Evolutionary conservation across 2,888 invertebrate species (phyloP).

Genomic region (Sicus ferrugineus): DNA sequence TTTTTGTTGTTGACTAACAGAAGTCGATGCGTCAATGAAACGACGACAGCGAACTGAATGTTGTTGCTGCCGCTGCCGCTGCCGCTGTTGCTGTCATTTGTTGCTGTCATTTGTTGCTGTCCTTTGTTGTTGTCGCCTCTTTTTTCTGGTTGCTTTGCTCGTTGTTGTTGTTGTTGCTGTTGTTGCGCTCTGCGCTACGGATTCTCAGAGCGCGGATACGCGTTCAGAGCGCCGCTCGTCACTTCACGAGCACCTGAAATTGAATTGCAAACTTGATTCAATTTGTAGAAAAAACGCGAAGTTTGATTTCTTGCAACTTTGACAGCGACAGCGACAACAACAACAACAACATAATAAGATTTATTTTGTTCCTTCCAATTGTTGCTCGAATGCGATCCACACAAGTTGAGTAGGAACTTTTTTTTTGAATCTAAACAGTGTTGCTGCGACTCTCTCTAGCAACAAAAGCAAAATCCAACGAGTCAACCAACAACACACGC

Average conservation of each 20-base stretch:
- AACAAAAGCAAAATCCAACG: too few relatives aligned
- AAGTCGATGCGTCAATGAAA: slow-evolving; percentile 1
- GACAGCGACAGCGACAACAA: slow-evolving; percentile 2
- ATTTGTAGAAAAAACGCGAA: not conserved
- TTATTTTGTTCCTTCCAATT: too few relatives aligned
- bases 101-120: not conserved
- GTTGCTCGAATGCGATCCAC: too few relatives aligned
- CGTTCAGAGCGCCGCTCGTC: slow-evolving; percentile 14
- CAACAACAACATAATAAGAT: too few relatives aligned
- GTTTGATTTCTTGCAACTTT: too few relatives aligned
- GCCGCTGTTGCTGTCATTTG: not conserved
- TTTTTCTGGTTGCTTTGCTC: too few relatives aligned
- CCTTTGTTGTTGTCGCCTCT: not conserved
- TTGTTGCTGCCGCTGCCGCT: not conserved
- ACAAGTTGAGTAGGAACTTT: too few relatives aligned
- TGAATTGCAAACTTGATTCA: not conserved
- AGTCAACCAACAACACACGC: too few relatives aligned
- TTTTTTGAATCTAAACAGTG: too few relatives aligned
- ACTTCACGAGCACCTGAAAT: slow-evolving; percentile 5
- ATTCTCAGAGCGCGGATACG: too few relatives aligned
- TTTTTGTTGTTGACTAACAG: slow-evolving; percentile 15
- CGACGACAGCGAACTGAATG: slow-evolving; percentile 7
- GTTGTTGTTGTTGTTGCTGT: not conserved
- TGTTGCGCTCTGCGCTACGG: too few relatives aligned
- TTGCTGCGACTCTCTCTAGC: too few relatives aligned